Evolutionary conservation across 92 coral and sea anemone species (phyloP), one percentile per base, ranked within the genome.

Genomic region (Zoanthus sociatus): DNA sequence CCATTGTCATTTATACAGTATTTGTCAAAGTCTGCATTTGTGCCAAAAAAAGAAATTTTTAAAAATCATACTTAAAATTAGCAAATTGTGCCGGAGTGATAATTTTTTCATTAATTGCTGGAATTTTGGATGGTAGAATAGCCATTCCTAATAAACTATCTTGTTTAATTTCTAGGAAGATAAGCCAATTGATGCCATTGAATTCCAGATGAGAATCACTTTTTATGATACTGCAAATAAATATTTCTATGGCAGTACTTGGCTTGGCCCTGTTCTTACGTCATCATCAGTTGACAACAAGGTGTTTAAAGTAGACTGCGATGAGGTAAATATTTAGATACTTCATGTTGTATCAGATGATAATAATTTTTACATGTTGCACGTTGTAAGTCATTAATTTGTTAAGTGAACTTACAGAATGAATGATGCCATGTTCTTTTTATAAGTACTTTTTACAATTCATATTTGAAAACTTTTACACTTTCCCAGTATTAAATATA

Each of bases 191-290:
- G 93, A 90, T 84, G 87, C 90, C 16, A 64, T 67, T 67, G 98
- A 97, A 82, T 97, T 97, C 73, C 99, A 97, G 87, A 85, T 97
- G 71, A 90, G 99, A 46, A 86, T 97, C 46, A 97, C 98, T 18
- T 84, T 95, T 67, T 97, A 95, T 75, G 99, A 97, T 91, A 93
- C 97, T 33, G 97, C 95, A 11, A 95, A 97, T 77, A 95, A 90
- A 73, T 92, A 91, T 77, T 97, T 97, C 68, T 97, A 91, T 92
- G 99, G 99, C 18, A 95, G 98, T 79, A 97, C 99, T 14, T 97
- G 99, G 99, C 96, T 97, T 70, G 99, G 99, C 9, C 98, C 98
- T 1, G 92, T 90, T 32, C 66, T 92, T 16, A 77, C 90, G 2
- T 77, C 95, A 56, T 78, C 91, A n/a, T 88, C 46, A 46, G 86